Conservation (phyloP, 2,797 vertebrate species). For the Darevskia mixta region DNA sequence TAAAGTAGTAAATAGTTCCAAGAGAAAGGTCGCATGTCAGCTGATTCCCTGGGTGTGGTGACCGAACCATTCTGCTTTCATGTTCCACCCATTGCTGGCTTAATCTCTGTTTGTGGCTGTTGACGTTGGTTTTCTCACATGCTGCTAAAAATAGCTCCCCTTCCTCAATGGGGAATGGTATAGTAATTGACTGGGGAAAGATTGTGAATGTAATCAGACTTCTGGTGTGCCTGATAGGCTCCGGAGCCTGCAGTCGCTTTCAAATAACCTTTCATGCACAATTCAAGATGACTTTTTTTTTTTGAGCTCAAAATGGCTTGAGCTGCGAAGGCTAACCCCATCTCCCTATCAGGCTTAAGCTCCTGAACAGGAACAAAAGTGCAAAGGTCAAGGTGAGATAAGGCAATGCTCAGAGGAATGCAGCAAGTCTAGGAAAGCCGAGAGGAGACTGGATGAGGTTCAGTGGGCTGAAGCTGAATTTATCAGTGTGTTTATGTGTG, state of each 20-base stretch:
- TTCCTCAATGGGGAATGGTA: constrained; percentile 41
- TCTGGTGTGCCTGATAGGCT: neutral
- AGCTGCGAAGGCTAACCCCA: neutral
- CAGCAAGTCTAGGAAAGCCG: too few species aligned
- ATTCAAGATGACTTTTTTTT: neutral
- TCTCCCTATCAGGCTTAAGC: neutral
- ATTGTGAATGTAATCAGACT: constrained; percentile 41
- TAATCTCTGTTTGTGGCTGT: constrained; percentile 29
- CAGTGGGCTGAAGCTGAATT: neutral
- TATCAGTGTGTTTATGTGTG: neutral
- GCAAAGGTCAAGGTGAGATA: neutral
- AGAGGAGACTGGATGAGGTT: neutral
- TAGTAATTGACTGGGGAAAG: constrained; percentile 47
- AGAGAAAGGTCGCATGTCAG: constrained; percentile 28
- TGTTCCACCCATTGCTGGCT: constrained; percentile 26
- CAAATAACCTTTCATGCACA: neutral
- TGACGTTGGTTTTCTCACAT: constrained; percentile 51
- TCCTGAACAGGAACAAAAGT: neutral
- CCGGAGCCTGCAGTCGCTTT: neutral
- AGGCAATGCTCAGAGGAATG: neutral
- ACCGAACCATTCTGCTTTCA: constrained; percentile 25
- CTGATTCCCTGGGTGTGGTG: constrained; percentile 34
- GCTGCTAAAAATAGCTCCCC: constrained; percentile 67
- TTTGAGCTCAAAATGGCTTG: neutral
- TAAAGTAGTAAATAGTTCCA: constrained; percentile 20